Evolutionary conservation across 2,797 vertebrate genomes (phyloP), one percentile per base, ranked within the genome.

Genomic region (Sibirionetta formosa): DNA sequence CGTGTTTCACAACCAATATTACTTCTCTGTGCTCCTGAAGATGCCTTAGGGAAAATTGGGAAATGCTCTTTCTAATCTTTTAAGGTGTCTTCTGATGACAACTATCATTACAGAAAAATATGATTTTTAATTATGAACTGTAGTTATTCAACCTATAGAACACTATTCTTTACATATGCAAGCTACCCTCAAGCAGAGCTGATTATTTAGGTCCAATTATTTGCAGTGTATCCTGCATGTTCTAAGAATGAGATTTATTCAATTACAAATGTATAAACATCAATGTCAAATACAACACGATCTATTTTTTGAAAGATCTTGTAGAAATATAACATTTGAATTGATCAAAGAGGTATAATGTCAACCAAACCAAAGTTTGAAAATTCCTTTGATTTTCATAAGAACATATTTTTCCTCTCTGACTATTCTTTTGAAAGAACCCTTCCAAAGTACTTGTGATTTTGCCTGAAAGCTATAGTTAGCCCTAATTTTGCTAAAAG

Each of bases 401-500:
- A 66, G 46, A 84, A 73, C 1, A 7, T 7, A 7, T 50, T 48
- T 88, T 91, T 44, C 38, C 19, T 92, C 36, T 70, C 23, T 83
- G 44, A 66, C 22, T 57, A 4, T 71, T 85, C 51, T 85, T 82
- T 71, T 91, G 56, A 83, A 85, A 31, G 57, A 81, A 70, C 13
- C 22, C n/a, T 70, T 53, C 48, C 22, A 42, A 92, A 91, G 68
- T 57, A 68, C 68, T 87, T 77, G 44, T 58, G 48, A 51, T 70
- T 93, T 90, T 80, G 36, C 44, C 60, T 75, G 53, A 89, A 86
- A 93, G 60, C 75, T 84, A 22, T 40, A 88, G 68, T 84, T 92
- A 82, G 33, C 22, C 35, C 27, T 76, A 60, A 70, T 92, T 82
- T 79, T 86, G 40, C 51, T 68, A 38, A 68, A 93, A 76, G 31